Evolutionary conservation across 2,113 vertebrate genomes (phyloP).

Genomic region (Sturnus vulgaris): DNA sequence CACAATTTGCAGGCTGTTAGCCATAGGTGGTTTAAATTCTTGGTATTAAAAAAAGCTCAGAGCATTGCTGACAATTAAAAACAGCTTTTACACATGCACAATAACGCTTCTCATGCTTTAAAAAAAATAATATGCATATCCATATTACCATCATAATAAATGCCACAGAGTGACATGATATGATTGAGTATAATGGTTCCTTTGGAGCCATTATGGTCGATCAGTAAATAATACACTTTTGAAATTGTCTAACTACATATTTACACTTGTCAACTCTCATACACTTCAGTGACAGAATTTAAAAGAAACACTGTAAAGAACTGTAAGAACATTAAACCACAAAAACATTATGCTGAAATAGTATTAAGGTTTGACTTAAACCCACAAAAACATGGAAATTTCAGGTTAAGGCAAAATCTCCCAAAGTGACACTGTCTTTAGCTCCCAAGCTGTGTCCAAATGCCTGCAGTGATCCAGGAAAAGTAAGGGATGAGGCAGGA

Average conservation of each 20-base stretch:
- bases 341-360: slow-evolving; percentile 31
- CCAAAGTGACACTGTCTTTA: not conserved
- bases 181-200: slow-evolving; percentile 74
- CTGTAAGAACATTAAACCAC: slow-evolving; percentile 54
- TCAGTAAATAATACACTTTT: slow-evolving; percentile 81
- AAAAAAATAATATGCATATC: slow-evolving; percentile 73
- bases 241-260: slow-evolving; percentile 77
- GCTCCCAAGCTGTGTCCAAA: not conserved
- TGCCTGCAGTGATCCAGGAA: not conserved
- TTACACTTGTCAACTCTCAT: slow-evolving; percentile 76
- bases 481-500: not conserved
- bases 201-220: slow-evolving; percentile 71
- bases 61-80: slow-evolving; percentile 74
- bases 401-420: slow-evolving; percentile 13
- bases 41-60: slow-evolving; percentile 42
- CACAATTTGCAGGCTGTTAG: slow-evolving; percentile 5
- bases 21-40: slow-evolving; percentile 43
- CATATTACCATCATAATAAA: slow-evolving; percentile 74
- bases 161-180: slow-evolving; percentile 73
- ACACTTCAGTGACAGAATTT: slow-evolving; percentile 74
- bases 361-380: slow-evolving; percentile 47
- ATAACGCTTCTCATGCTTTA: slow-evolving; percentile 60
- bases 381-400: slow-evolving; percentile 10
- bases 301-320: slow-evolving; percentile 68
- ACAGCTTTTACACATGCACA: slow-evolving; percentile 59